Percentiles rank a stretch among this genome's conserved stretches.
Evolutionary conservation across 2,888 invertebrate genomes (phyloP).

Genomic region (Eupithecia pulchellata): DNA sequence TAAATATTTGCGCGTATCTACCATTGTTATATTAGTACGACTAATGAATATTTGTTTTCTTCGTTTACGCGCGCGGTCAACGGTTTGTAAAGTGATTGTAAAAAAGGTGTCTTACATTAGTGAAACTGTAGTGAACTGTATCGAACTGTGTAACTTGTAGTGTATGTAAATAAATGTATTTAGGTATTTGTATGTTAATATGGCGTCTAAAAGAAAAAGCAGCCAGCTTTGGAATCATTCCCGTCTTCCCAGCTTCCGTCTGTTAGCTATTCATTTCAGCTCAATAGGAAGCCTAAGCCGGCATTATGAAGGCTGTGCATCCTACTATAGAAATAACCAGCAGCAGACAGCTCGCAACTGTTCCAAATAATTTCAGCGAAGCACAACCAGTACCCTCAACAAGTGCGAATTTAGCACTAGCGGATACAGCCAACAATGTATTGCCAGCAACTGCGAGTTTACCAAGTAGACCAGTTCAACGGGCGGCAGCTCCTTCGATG

Average conservation of each 20-base stretch:
- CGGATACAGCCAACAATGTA: not conserved
- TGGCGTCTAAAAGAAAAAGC: not conserved
- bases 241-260: too few relatives aligned
- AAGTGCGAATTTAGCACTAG: not conserved
- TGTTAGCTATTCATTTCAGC: not conserved
- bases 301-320: slow-evolving; percentile 5
- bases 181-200: too few relatives aligned
- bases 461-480: too few relatives aligned
- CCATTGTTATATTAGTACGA: too few relatives aligned
- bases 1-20: too few relatives aligned
- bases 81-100: too few relatives aligned
- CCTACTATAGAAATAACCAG: not conserved
- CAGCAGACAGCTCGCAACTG: not conserved
- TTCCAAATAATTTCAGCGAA: not conserved
- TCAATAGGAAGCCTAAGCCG: slow-evolving; percentile 1
- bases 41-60: too few relatives aligned
- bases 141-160: too few relatives aligned
- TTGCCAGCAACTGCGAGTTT: not conserved
- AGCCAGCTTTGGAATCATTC: slow-evolving; percentile 1
- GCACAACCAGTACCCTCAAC: not conserved
- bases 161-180: too few relatives aligned
- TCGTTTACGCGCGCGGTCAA: too few relatives aligned
- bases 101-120: too few relatives aligned
- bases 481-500: not conserved
- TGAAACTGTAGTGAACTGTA: too few relatives aligned